Conservation (phyloP, 2,888 invertebrate species). For the Caenorhabditis sp. region DNA sequence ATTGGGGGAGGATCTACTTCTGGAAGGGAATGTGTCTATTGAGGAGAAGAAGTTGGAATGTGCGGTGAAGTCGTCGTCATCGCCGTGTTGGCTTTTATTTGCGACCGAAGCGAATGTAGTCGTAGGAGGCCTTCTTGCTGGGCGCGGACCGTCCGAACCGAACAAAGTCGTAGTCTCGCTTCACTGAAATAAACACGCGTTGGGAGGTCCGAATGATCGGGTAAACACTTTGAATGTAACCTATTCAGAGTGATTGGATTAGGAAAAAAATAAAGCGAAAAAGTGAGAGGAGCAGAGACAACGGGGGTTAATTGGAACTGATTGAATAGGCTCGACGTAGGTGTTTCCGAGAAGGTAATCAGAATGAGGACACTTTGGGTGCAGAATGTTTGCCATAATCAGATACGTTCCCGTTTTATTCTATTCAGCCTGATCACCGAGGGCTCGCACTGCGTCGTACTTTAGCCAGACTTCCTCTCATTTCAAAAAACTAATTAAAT, state of each 20-base stretch:
- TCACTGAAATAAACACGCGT: conserved; percentile 45
- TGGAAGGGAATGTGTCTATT: background rate
- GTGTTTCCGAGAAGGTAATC: no score
- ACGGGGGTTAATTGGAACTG: background rate
- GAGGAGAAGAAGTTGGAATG: background rate
- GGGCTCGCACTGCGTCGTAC: no score
- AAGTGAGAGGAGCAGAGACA: conserved; percentile 1
- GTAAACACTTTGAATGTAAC: background rate
- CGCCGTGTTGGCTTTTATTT: conserved; percentile 19
- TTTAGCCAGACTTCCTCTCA: no score
- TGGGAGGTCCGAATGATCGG: background rate
- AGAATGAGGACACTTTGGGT: no score
- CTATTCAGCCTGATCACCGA: no score
- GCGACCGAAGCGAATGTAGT: conserved; percentile 60
- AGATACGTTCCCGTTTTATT: background rate
- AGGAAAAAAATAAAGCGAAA: background rate
- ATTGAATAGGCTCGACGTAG: background rate
- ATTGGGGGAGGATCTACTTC: background rate
- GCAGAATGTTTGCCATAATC: background rate
- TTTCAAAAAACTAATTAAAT: conserved; percentile 5
- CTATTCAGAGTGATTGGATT: background rate
- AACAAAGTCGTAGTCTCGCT: conserved; percentile 61
- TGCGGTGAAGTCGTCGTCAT: background rate
- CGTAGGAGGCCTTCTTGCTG: conserved; percentile 57
- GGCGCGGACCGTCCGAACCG: conserved; percentile 59